A percentile compares a stretch with the other conserved stretches of the same genome.
Conservation (phyloP, 35 echinoderm and acorn worm species). For the Lytechinus pictus region DNA sequence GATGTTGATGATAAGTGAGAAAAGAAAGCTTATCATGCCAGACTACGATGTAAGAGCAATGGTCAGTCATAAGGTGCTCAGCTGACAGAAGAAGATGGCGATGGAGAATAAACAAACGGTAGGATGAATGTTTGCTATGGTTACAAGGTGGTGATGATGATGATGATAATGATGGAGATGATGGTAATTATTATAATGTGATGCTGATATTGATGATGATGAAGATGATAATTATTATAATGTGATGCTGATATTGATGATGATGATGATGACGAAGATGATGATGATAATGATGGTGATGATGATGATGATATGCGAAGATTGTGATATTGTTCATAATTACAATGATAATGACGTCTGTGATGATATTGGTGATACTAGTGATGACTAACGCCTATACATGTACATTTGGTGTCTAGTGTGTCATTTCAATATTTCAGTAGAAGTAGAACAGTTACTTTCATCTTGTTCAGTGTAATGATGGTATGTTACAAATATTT, state of each 20-base stretch:
- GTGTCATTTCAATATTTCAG: no score
- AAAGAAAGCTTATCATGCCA: conserved; percentile 98
- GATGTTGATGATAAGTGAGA: conserved; percentile 64
- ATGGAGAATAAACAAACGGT: conserved; percentile 93
- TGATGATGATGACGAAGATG: conserved; percentile 33
- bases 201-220: conserved; percentile 4
- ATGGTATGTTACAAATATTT: no score
- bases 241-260: not conserved
- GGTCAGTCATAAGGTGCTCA: conserved; percentile 84
- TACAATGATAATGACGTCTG: conserved; percentile 27
- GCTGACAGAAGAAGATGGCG: conserved; percentile 81
- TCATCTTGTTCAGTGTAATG: no score
- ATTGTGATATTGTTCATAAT: not conserved
- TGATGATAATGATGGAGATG: not conserved
- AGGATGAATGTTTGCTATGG: not conserved
- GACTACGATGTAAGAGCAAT: conserved; percentile 92
- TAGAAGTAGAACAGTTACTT: no score
- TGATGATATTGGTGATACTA: conserved; percentile 45
- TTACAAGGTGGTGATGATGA: not conserved
- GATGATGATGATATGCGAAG: conserved; percentile 38
- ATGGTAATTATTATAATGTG: not conserved
- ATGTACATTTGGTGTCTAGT: no score
- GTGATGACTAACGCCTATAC: not conserved
- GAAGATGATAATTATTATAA: conserved; percentile 15
- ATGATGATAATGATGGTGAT: conserved; percentile 45